phyloP scores from a whole-genome alignment of 1,140 invertebrate species.

The Drosophila jambulina region DNA sequence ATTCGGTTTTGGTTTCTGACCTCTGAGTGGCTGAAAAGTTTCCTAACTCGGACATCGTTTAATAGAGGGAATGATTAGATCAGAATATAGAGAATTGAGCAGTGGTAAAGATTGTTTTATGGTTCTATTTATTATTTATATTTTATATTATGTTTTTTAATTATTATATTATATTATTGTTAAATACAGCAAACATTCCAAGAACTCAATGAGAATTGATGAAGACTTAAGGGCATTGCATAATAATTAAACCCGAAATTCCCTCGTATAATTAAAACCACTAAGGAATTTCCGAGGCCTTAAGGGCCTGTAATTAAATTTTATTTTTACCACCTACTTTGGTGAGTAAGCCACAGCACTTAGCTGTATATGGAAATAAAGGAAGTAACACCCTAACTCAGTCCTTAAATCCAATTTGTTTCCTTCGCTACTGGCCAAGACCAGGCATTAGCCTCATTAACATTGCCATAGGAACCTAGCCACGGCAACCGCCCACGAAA shows the following conservation, averaged over 20 bases:
- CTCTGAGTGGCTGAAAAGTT: conserved; percentile 3
- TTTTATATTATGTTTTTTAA: no score
- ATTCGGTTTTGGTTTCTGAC: not conserved
- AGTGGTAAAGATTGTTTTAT: no score
- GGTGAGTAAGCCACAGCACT: conserved; percentile 34
- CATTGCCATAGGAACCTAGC: conserved; percentile 34
- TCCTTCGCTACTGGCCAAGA: conserved; percentile 12
- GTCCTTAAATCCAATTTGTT: conserved; percentile 26
- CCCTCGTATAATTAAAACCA: not conserved
- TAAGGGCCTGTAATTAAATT: conserved; percentile 14
- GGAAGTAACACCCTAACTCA: conserved; percentile 11
- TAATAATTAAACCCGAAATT: not conserved
- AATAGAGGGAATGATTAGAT: not conserved
- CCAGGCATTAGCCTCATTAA: conserved; percentile 46
- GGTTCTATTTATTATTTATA: no score
- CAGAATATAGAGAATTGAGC: no score
- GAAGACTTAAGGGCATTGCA: no score
- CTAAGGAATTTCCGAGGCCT: not conserved
- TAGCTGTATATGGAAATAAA: conserved; percentile 5
- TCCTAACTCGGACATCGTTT: not conserved
- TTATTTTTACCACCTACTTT: conserved; percentile 32
- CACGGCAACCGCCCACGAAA: conserved; percentile 25
- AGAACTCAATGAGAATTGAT: not conserved
- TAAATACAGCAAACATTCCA: not conserved
- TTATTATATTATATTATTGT: not conserved